phyloP scores from a whole-genome alignment of 2,888 invertebrate species.

The Glaucopsyche alexis region DNA sequence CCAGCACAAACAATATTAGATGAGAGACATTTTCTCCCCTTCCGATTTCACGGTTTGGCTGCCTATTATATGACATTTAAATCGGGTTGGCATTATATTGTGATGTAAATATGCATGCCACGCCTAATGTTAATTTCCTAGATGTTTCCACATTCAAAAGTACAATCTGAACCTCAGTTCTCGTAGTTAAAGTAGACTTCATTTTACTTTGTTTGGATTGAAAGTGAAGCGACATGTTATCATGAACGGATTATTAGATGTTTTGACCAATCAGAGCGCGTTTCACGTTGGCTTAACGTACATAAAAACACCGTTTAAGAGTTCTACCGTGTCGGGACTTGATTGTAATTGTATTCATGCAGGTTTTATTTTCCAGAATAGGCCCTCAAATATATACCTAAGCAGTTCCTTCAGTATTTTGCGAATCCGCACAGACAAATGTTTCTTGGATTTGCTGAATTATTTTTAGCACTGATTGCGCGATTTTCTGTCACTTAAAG shows the following conservation, averaged over 20 bases:
- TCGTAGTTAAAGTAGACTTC: too few species aligned
- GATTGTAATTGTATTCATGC: too few species aligned
- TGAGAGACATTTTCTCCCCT: constrained; percentile 13
- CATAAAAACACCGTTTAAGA: too few species aligned
- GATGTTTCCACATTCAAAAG: not conserved
- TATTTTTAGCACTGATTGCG: not conserved
- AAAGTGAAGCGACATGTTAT: too few species aligned
- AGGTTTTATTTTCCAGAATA: too few species aligned
- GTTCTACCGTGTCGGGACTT: too few species aligned
- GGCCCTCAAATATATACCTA: too few species aligned
- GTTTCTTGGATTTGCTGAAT: not conserved
- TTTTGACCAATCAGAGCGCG: too few species aligned
- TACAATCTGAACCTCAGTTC: too few species aligned
- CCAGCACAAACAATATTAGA: constrained; percentile 6
- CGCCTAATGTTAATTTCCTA: not conserved
- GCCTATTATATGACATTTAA: constrained; percentile 18
- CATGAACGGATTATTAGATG: too few species aligned
- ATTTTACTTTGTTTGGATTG: too few species aligned
- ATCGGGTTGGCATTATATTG: constrained; percentile 10
- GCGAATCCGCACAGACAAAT: not conserved
- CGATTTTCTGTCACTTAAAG: not conserved
- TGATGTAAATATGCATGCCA: not conserved
- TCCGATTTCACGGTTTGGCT: constrained; percentile 12
- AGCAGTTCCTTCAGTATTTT: not conserved
- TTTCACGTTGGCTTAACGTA: too few species aligned